Conservation (phyloP, 2,113 vertebrate species). For the Stigmatopora nigra region DNA sequence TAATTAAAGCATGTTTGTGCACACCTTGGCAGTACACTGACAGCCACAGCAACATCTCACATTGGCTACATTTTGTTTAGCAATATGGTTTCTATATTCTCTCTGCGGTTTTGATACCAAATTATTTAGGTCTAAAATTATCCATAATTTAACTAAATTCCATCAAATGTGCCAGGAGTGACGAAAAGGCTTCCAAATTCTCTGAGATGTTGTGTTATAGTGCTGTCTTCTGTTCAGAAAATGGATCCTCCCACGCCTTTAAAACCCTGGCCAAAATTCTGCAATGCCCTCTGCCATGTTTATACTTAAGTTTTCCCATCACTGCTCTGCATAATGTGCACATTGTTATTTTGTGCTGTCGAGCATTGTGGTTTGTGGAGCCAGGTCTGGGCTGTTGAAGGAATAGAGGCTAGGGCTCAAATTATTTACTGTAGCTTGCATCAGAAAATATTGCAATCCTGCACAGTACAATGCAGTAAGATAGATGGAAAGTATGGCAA, state of each 20-base stretch:
- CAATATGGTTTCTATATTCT: background rate
- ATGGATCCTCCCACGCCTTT: slow-evolving; percentile 33
- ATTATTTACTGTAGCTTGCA: background rate
- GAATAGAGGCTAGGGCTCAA: slow-evolving; percentile 22
- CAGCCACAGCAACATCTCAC: background rate
- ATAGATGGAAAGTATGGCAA: no score
- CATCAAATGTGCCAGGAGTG: background rate
- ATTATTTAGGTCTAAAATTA: background rate
- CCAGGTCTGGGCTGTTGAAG: slow-evolving; percentile 34
- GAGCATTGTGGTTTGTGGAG: slow-evolving; percentile 43
- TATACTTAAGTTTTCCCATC: slow-evolving; percentile 42
- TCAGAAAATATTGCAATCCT: background rate
- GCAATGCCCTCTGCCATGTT: slow-evolving; percentile 31
- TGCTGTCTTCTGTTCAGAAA: slow-evolving; percentile 17
- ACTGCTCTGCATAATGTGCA: slow-evolving; percentile 34
- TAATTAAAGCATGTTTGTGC: background rate
- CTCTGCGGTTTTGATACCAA: background rate
- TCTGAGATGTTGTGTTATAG: slow-evolving; percentile 21
- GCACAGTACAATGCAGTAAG: no score
- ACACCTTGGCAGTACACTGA: background rate
- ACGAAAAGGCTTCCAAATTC: slow-evolving; percentile 3
- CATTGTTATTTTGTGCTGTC: slow-evolving; percentile 55
- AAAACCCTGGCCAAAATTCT: slow-evolving; percentile 24
- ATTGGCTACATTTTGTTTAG: background rate
- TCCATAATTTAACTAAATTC: slow-evolving; percentile 1